phyloP scores from a whole-genome alignment of 2,113 vertebrate genomes.

The Ranitomeya variabilis region DNA sequence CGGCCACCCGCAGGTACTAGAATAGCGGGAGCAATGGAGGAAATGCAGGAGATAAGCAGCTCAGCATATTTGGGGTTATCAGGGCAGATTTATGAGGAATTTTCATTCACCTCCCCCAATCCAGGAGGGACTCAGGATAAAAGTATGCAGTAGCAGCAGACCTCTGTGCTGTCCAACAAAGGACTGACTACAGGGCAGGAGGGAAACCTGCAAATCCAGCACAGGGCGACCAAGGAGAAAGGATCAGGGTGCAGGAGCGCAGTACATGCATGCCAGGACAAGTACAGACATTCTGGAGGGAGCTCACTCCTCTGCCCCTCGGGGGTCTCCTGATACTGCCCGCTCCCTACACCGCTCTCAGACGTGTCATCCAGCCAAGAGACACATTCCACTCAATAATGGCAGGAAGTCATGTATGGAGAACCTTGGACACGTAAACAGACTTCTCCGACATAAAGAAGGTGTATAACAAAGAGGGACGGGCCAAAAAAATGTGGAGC shows the following conservation, averaged over 20 bases:
- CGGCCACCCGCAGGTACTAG: background rate
- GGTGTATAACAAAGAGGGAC: background rate
- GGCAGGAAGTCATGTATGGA: background rate
- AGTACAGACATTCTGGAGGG: conserved; percentile 4
- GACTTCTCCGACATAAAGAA: background rate
- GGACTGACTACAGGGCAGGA: background rate
- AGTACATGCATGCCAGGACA: conserved; percentile 12
- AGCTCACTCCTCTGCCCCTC: background rate
- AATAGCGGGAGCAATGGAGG: background rate
- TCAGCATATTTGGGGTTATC: conserved; percentile 16
- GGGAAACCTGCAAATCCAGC: background rate
- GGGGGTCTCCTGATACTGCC: background rate
- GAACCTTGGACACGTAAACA: background rate
- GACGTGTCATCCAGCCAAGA: background rate
- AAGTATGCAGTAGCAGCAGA: background rate
- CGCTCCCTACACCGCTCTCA: background rate
- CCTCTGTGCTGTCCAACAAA: background rate
- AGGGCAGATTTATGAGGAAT: conserved; percentile 24
- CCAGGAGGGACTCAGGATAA: background rate
- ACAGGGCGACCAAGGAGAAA: background rate
- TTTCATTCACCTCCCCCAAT: conserved; percentile 24
- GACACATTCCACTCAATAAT: conserved; percentile 22
- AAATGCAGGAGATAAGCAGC: conserved; percentile 16
- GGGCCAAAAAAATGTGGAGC: background rate
- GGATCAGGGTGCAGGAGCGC: background rate